phyloP scores from a whole-genome alignment of 1,140 invertebrate genomes.

The Eupeodes corollae region DNA sequence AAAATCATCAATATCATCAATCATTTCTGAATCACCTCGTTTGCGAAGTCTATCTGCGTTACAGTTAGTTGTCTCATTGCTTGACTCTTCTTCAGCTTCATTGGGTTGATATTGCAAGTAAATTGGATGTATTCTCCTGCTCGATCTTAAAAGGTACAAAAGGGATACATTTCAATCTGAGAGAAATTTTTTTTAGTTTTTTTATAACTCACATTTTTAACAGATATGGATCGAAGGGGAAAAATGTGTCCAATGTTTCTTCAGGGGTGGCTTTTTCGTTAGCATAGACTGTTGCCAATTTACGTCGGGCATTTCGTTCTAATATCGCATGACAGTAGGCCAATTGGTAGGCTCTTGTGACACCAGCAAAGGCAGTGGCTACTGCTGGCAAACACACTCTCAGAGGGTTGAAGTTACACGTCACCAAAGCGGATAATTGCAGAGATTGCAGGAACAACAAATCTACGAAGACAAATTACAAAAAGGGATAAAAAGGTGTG shows the following conservation, averaged over 20 bases:
- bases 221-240: constrained; percentile 72
- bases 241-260: constrained; percentile 53
- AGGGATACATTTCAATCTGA: neutral
- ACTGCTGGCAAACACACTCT: constrained; percentile 63
- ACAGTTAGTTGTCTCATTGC: constrained; percentile 5
- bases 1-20: constrained; percentile 28
- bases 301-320: constrained; percentile 65
- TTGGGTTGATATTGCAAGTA: constrained; percentile 38
- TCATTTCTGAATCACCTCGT: constrained; percentile 31
- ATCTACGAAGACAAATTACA: constrained; percentile 54
- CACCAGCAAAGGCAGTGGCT: constrained; percentile 70
- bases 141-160: constrained; percentile 22
- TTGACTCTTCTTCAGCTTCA: constrained; percentile 17
- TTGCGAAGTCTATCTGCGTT: constrained; percentile 27
- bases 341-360: constrained; percentile 76
- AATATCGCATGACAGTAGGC: constrained; percentile 86
- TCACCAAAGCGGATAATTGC: constrained; percentile 73
- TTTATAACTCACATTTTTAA: constrained; percentile 38
- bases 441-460: constrained; percentile 65
- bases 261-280: constrained; percentile 37
- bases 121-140: constrained; percentile 32
- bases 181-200: neutral
- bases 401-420: constrained; percentile 75
- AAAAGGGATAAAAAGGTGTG: constrained; percentile 2
- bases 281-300: constrained; percentile 45